These are phyloP conservation scores for Oreochromis aureus DNA, from an alignment of 2,113 vertebrate species.

Conservation along the genomic window DNA sequence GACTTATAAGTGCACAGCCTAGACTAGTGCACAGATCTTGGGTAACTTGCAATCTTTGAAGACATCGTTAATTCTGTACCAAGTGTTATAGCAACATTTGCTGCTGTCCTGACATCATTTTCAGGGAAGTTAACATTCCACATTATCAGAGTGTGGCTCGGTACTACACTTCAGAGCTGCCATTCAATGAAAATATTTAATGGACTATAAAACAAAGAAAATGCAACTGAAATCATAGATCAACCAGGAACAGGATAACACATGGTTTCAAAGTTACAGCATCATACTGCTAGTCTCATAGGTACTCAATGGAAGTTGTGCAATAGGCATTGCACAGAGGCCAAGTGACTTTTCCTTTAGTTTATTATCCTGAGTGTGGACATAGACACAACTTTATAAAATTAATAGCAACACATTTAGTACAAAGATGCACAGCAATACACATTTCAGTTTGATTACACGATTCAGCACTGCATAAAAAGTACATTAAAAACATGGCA, in stretches of 20 bases:
- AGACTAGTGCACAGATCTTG: background rate
- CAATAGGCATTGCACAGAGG: background rate
- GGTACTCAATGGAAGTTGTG: background rate
- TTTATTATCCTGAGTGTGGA: conserved; percentile 85
- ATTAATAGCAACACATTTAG: conserved; percentile 64
- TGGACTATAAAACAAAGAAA: background rate
- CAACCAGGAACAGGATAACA: background rate
- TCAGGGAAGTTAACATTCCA: background rate
- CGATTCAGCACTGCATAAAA: conserved; percentile 69
- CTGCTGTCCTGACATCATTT: background rate
- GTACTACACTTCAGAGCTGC: background rate
- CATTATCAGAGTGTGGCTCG: background rate
- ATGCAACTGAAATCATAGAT: background rate
- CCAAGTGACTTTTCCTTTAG: background rate
- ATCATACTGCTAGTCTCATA: background rate
- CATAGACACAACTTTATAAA: conserved; percentile 79
- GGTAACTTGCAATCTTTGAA: background rate
- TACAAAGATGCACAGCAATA: conserved; percentile 62
- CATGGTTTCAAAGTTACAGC: background rate
- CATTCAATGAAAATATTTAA: background rate
- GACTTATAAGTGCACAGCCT: background rate
- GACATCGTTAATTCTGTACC: background rate
- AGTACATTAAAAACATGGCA: conserved; percentile 61
- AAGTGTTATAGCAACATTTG: background rate
- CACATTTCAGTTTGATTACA: conserved; percentile 62